Base-by-base conservation (phyloP, 1,140 invertebrate genomes). In the Calycopis cecrops region DNA sequence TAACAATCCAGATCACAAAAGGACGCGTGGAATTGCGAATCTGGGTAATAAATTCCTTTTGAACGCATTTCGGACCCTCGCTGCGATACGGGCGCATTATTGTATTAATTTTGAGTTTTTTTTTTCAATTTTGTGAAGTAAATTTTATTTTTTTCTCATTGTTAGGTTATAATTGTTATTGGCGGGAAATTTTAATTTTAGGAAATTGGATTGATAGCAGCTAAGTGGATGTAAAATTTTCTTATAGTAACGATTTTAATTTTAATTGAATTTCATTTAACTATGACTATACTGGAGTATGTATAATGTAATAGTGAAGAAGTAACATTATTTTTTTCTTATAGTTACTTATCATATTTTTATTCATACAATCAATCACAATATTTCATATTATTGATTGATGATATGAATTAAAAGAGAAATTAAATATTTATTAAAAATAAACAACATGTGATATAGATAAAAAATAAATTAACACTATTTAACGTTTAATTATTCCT, bases 1-100 rank as follows among this genome's bases (percentile, higher is more conserved):
- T 55, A 67, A 81, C 76, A 80, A 80, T 82, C 69, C 68, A 71
- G 62, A 65, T 66, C 54, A 76, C 63, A 73, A 83, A 84, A 76
- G 71, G 78, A 75, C 76, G 71, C 76, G 74, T 74, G 70, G 71
- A 73, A 78, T 79, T 76, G 81, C 81, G 74, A 87, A 87, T 85
- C 68, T 78, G 73, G 76, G 66, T 75, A 87, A 87, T 87, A 87
- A 87, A 87, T 85, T 83, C 67, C 73, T 77, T 73, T 84, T 84
- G 84, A 87, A 85, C 76, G 79, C 80, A 79, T 84, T 83, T 85
- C 71, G 84, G 79, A 81, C 84, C 73, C 81, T 79, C 74, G 81
- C 84, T 84, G 80, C 12, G 81, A 87, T 85, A 79, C 69, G 84
- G 84, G 84, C 77, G 79, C 76, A 87, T 87, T 87, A 85, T 87